Percentiles rank a stretch among this genome's conserved stretches.
Conservation (phyloP, 2,113 vertebrate genomes). For the Strix aluco region DNA sequence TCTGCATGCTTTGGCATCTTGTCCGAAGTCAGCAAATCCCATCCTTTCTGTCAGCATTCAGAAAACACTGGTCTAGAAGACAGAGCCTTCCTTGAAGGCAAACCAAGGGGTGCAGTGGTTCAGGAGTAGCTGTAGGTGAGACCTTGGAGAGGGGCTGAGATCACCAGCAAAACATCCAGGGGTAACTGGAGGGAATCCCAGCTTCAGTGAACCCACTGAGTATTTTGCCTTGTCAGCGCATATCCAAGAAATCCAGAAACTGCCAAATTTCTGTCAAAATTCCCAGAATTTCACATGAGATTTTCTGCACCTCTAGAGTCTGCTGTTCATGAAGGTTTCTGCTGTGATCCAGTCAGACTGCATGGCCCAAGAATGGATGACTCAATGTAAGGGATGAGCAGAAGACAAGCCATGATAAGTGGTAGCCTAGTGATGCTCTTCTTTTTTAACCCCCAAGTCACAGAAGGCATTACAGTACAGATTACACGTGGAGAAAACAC, state of each 20-base stretch:
- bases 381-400: not conserved
- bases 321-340: not conserved
- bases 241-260: not conserved
- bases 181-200: not conserved
- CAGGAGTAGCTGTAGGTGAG: not conserved
- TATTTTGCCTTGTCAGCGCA: not conserved
- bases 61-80: not conserved
- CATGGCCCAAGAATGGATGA: not conserved
- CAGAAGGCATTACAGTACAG: not conserved
- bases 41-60: not conserved
- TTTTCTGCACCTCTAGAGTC: not conserved
- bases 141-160: not conserved
- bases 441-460: not conserved
- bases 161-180: not conserved
- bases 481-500: not conserved
- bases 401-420: not conserved
- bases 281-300: not conserved
- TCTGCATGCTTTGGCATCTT: constrained; percentile 9
- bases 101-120: not conserved
- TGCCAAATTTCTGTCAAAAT: not conserved
- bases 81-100: not conserved
- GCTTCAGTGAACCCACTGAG: not conserved
- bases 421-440: not conserved
- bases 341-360: not conserved
- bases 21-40: constrained; percentile 21